Base-by-base conservation (phyloP, 2,113 vertebrate species). In the Phalacrocorax carbo region DNA sequence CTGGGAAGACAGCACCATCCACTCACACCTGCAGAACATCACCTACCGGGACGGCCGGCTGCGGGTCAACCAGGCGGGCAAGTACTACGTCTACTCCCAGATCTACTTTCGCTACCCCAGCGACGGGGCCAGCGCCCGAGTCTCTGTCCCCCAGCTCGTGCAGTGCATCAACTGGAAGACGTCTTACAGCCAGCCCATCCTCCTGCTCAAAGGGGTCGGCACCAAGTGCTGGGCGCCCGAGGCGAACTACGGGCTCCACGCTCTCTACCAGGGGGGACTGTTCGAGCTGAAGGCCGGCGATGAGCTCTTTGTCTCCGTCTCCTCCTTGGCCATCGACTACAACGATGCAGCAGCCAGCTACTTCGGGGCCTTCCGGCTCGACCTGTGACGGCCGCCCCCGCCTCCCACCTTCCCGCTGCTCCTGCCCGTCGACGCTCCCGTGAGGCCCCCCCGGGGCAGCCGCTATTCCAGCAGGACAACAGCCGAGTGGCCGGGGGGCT, bases 141-240 rank as follows among this genome's bases (percentile, higher is more conserved):
- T 93, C 57, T 96, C 96, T 25, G 97, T 98, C 87, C 98, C 98
- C 34, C 98, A 99, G 98, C 98, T 99, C 44, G 98, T 99, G 29
- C 98, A 99, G 97, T 99, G 98, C 52, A 98, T 99, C 96, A 98
- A 99, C 93, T 98, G 98, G 98, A 98, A 98, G 96, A 99, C 98
- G 0, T 97, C 98, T 58, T 98, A 98, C 94, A 96, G 97, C 34
- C 98, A 98, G 32, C 98, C 99, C 66, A 98, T 99, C 70, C 97
- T 99, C 96, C 98, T 99, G 64, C 98, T 99, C 95, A 99, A 99
- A 93, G 98, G 98, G 3, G 99, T 99, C 8, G 98, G 98, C 85
- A 99, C 99, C 82, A 99, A 99, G 96, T 99, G 98, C 97, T 99
- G 98, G 99, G 98, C 98, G 0, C 98, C 98, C 0, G 98, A 98